A percentile compares a stretch with the other conserved stretches of the same genome.
Conservation (phyloP, 2,113 vertebrate genomes). For the Chiloscyllium plagiosum region DNA sequence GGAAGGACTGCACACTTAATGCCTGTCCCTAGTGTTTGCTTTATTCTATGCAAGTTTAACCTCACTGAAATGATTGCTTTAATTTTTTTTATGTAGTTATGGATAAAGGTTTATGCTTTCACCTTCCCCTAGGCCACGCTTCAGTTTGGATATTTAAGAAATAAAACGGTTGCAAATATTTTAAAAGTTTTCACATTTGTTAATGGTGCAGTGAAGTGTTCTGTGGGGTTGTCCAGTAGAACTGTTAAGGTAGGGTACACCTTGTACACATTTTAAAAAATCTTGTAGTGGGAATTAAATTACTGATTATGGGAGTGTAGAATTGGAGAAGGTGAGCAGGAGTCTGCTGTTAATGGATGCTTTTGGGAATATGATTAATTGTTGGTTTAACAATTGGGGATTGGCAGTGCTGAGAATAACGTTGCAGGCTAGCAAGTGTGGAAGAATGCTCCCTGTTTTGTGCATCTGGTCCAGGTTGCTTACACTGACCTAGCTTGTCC, state of each 20-base stretch:
- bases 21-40: neutral
- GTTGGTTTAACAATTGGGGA: neutral
- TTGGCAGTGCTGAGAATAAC: neutral
- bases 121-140: neutral
- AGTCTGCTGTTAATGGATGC: neutral
- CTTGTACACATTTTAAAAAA: neutral
- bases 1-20: neutral
- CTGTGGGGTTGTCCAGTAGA: neutral
- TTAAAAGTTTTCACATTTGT: neutral
- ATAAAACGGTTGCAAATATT: neutral
- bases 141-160: neutral
- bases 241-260: neutral
- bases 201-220: neutral
- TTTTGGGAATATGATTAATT: neutral
- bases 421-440: neutral
- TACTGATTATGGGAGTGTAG: neutral
- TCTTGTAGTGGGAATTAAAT: neutral
- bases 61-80: neutral
- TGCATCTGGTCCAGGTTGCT: neutral
- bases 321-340: no score
- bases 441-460: neutral
- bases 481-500: neutral
- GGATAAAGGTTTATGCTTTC: neutral
- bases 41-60: constrained; percentile 11
- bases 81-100: no score